Percentiles rank a stretch among this genome's conserved stretches.
These are phyloP conservation scores for Lithobates sylvaticus DNA, from an alignment of 2,797 vertebrate species.

Conservation along the genomic window DNA sequence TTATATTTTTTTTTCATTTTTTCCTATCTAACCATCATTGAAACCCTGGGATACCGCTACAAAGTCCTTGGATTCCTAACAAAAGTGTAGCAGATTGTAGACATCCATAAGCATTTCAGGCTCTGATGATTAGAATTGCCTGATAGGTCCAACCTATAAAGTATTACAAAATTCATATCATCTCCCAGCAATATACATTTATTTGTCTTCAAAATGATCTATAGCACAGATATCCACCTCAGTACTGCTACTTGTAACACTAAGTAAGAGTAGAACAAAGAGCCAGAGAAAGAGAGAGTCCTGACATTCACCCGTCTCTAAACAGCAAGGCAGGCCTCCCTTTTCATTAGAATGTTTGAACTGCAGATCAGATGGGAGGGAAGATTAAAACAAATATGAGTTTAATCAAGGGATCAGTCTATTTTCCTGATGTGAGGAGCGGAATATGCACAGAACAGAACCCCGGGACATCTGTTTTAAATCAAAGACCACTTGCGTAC, in stretches of 20 bases:
- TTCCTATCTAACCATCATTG: too few relatives aligned
- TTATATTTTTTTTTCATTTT: too few relatives aligned
- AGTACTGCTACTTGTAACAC: conserved; percentile 70
- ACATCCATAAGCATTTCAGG: not conserved
- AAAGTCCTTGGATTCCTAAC: not conserved
- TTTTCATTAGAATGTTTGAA: conserved; percentile 87
- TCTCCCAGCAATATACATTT: conserved; percentile 55
- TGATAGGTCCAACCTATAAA: not conserved
- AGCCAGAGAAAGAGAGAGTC: conserved; percentile 66
- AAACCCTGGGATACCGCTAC: too few relatives aligned
- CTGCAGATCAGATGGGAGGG: conserved; percentile 83
- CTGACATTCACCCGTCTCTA: conserved; percentile 74
- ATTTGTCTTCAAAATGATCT: conserved; percentile 68
- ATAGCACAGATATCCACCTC: conserved; percentile 66
- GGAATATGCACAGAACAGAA: conserved; percentile 85
- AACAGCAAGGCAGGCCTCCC: conserved; percentile 79
- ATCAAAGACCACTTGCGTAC: conserved; percentile 97
- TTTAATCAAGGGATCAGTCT: conserved; percentile 90
- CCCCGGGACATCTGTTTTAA: conserved; percentile 91
- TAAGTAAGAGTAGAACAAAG: conserved; percentile 71
- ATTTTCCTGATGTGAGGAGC: conserved; percentile 87
- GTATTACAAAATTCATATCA: not conserved
- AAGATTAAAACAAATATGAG: conserved; percentile 99
- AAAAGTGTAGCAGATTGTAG: not conserved
- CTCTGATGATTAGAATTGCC: not conserved